Evolutionary conservation across 2,797 vertebrate species (phyloP), one percentile per base, ranked within the genome.

Genomic region (Pitangus sulphuratus): DNA sequence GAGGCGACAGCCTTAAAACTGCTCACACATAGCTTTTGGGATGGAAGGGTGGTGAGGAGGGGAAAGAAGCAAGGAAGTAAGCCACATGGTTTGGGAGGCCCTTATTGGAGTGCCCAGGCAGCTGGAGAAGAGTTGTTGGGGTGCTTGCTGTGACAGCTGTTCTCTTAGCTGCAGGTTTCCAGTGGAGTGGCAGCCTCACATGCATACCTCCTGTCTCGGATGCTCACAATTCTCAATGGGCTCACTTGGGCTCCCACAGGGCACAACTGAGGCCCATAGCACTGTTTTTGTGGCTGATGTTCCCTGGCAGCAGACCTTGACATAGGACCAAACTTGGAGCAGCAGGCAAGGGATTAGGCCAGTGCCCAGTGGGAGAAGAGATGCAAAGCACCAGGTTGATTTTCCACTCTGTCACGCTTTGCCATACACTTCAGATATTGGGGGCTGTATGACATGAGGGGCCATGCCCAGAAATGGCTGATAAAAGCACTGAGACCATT

Each of bases 181-280:
- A 68, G 42, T 53, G 78, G 4, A 77, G 56, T 7, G 28, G 48
- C 25, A 10, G 56, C 28, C 31, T 56, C 21, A 18, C 19, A 4
- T 1, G n/a, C 35, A 61, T 61, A 75, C 31, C 71, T 44, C 24
- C 16, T n/a, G 31, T 8, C 48, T 66, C 6, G 12, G 66, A 16
- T 2, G 3, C n/a, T 21, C 7, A 6, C 37, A 16, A 8, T 0
- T 2, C 44, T 66, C 30, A 48, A 0, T 44, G 19, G 0, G 35
- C 39, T 16, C 2, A 1, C 22, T 20, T 0, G 0, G 56, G 35
- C 25, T 87, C 56, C n/a, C 33, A 5, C 0, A 2, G 16, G 19
- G 16, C 9, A 11, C 60, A 45, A 60, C 26, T 5, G 1, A 18
- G 28, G 26, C 24, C 19, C 28, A 1, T 0, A 2, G n/a, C 33